These are phyloP conservation scores for Sarcophaga carnaria DNA, from an alignment of 2,888 invertebrate genomes.

Conservation along the genomic window DNA sequence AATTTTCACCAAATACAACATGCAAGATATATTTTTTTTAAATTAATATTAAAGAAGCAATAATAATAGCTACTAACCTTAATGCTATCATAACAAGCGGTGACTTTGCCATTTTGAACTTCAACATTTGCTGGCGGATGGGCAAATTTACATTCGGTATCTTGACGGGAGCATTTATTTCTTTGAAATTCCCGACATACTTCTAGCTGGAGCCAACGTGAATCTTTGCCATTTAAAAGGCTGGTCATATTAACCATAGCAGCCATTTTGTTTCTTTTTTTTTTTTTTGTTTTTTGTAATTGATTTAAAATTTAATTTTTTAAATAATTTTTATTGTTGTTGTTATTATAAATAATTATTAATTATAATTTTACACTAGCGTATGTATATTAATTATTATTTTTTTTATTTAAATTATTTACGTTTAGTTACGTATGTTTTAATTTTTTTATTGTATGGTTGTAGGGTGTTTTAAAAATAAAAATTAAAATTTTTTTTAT, in stretches of 20 bases:
- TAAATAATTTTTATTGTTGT: slow-evolving; percentile 54
- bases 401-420: no score
- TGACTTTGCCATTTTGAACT: slow-evolving; percentile 99
- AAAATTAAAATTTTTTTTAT: background rate
- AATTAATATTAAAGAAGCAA: background rate
- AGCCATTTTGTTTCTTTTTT: slow-evolving; percentile 83
- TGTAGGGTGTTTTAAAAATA: background rate
- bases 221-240: slow-evolving; percentile 98
- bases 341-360: slow-evolving; percentile 43
- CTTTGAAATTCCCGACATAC: slow-evolving; percentile 99
- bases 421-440: background rate
- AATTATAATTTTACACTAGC: slow-evolving; percentile 51
- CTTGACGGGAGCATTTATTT: slow-evolving; percentile 99
- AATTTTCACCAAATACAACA: background rate
- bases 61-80: slow-evolving; percentile 89
- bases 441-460: background rate
- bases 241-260: slow-evolving; percentile 98
- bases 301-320: slow-evolving; percentile 42
- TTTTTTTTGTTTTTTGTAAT: slow-evolving; percentile 58
- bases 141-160: slow-evolving; percentile 99
- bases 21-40: background rate
- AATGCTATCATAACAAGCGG: slow-evolving; percentile 99
- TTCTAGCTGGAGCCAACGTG: slow-evolving; percentile 99
- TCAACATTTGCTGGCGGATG: slow-evolving; percentile 99
- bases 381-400: slow-evolving; percentile 31